phyloP scores from a whole-genome alignment of 2,888 invertebrate genomes.

The Linnaemya vulpina region DNA sequence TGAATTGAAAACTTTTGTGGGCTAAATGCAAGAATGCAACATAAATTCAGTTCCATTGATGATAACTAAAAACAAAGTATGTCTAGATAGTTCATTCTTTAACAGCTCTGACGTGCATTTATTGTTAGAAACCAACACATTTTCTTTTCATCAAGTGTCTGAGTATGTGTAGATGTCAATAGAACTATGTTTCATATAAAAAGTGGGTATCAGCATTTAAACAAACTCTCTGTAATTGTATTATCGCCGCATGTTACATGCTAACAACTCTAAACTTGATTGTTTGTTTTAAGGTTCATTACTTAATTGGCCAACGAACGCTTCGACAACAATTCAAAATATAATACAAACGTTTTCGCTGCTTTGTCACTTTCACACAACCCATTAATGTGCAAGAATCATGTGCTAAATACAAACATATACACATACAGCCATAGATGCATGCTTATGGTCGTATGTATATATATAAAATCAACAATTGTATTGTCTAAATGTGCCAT shows the following conservation, averaged over 20 bases:
- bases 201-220: slow-evolving; percentile 18
- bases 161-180: neutral
- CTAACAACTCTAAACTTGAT: slow-evolving; percentile 52
- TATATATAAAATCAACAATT: slow-evolving; percentile 5
- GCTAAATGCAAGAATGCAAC: no score
- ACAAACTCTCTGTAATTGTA: slow-evolving; percentile 4
- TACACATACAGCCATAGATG: no score
- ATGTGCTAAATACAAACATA: neutral
- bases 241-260: slow-evolving; percentile 48
- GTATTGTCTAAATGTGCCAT: neutral
- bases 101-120: neutral
- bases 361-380: slow-evolving; percentile 48
- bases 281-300: slow-evolving; percentile 76
- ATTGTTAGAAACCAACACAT: neutral
- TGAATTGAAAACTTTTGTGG: no score
- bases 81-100: no score
- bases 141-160: neutral
- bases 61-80: no score
- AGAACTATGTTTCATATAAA: neutral
- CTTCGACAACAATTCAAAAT: slow-evolving; percentile 46
- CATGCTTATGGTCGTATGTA: no score
- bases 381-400: slow-evolving; percentile 10
- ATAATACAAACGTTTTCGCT: slow-evolving; percentile 31
- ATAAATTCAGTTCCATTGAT: no score
- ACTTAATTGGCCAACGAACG: slow-evolving; percentile 78